These are phyloP conservation scores for Speoplatyrhinus poulsoni DNA, from an alignment of 2,113 vertebrate genomes.

Conservation along the genomic window DNA sequence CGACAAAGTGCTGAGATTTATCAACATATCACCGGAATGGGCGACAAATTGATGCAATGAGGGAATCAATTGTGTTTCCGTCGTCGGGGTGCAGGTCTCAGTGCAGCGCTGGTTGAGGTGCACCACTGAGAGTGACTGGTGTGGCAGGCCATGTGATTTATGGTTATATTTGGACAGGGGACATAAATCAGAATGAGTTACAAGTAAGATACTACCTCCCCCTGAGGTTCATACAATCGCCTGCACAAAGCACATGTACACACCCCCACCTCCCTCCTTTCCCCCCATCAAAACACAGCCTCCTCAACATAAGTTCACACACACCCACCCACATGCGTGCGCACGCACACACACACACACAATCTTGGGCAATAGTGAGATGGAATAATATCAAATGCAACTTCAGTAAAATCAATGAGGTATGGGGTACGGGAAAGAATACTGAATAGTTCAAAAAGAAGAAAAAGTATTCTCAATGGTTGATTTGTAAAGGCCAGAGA, in stretches of 20 bases:
- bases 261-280: not conserved
- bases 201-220: constrained; percentile 65
- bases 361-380: constrained; percentile 3
- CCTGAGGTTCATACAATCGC: constrained; percentile 53
- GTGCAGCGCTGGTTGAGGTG: constrained; percentile 59
- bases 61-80: constrained; percentile 82
- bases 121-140: constrained; percentile 73
- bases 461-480: constrained; percentile 4
- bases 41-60: constrained; percentile 83
- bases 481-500: too few species aligned
- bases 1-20: constrained; percentile 80
- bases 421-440: constrained; percentile 29
- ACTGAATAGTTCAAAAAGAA: constrained; percentile 24
- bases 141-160: constrained; percentile 76
- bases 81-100: constrained; percentile 62
- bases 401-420: constrained; percentile 36
- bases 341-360: constrained; percentile 29
- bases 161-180: constrained; percentile 76
- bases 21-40: constrained; percentile 82
- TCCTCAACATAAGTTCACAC: constrained; percentile 24
- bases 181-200: constrained; percentile 82
- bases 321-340: constrained; percentile 31
- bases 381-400: constrained; percentile 42
- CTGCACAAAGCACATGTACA: constrained; percentile 34
- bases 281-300: not conserved